Evolutionary conservation across 2,113 vertebrate species (phyloP).

Genomic region (Ascaphus truei): DNA sequence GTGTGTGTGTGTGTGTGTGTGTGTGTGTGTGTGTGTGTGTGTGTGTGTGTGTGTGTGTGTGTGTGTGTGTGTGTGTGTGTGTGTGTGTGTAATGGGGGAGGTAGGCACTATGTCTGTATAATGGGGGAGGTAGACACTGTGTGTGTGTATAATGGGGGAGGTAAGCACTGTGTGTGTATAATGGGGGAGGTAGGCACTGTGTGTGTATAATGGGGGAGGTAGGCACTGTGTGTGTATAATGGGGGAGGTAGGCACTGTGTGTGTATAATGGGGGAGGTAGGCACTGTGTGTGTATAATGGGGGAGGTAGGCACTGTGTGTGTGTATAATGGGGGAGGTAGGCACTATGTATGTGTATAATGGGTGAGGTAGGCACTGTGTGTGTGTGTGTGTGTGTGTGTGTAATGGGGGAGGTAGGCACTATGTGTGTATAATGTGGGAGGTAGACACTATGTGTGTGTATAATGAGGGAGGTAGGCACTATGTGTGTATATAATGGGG

Average conservation of each 20-base stretch:
- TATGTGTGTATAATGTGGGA: background rate
- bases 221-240: no score
- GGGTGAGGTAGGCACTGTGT: no score
- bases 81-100: background rate
- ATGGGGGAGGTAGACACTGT: background rate
- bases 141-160: background rate
- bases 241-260: no score
- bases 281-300: background rate
- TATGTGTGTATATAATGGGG: background rate
- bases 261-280: background rate
- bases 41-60: background rate
- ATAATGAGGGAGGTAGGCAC: background rate
- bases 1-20: background rate
- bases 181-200: background rate
- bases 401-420: no score
- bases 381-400: no score
- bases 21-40: background rate
- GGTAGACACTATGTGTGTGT: background rate
- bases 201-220: no score
- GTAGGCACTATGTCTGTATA: background rate
- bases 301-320: background rate
- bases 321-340: background rate
- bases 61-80: background rate
- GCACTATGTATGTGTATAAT: no score
- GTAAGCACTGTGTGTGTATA: no score